phyloP scores from a whole-genome alignment of 2,797 vertebrate genomes.

The Ctenosaura bakeri region DNA sequence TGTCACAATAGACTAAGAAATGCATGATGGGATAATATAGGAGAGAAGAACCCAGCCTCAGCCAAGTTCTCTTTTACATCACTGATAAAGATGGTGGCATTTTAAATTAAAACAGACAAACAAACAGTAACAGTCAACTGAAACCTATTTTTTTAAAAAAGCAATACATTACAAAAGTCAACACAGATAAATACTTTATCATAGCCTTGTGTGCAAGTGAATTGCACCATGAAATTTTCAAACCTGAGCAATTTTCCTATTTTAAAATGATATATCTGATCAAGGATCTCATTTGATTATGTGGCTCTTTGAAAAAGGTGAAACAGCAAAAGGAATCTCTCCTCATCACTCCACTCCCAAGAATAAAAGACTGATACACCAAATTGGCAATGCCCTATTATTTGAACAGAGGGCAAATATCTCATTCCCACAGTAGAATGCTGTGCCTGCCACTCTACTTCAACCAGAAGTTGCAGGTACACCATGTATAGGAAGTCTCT shows the following conservation, averaged over 20 bases:
- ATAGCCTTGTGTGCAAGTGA: neutral
- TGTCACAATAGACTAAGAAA: neutral
- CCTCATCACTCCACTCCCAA: neutral
- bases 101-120: neutral
- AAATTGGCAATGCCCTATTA: too few species aligned
- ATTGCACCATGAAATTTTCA: neutral
- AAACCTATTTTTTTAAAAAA: neutral
- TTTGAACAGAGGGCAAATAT: neutral
- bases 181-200: neutral
- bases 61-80: neutral
- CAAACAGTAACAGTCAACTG: neutral
- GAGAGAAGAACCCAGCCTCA: neutral
- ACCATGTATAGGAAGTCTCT: neutral
- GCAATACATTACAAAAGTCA: neutral
- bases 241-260: neutral
- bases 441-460: too few species aligned
- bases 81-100: neutral
- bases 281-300: neutral
- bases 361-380: too few species aligned
- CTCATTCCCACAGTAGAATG: too few species aligned
- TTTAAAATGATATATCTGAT: neutral
- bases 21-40: neutral
- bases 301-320: neutral
- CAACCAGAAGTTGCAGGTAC: too few species aligned
- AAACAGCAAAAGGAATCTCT: neutral